A percentile compares a stretch with the other conserved stretches of the same genome.
Conservation (phyloP, 2,888 invertebrate species). For the Nomada fabriciana region DNA sequence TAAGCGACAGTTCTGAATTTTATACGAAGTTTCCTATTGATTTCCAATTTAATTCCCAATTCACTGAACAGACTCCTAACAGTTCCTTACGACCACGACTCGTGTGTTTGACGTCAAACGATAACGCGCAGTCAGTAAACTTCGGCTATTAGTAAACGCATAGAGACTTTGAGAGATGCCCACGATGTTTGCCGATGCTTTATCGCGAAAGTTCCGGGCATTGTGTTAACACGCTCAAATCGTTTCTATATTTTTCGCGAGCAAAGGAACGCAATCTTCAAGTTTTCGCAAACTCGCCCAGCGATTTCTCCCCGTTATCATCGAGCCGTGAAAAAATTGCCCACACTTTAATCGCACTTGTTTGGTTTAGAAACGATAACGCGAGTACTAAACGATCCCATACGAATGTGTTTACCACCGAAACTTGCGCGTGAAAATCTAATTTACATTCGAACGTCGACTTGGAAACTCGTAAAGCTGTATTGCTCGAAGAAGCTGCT, state of each 20-base stretch:
- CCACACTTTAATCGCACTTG: conserved; percentile 67
- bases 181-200: conserved; percentile 22
- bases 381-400: conserved; percentile 72
- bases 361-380: conserved; percentile 69
- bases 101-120: conserved; percentile 31
- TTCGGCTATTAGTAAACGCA: conserved; percentile 40
- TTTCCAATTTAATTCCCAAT: conserved; percentile 30
- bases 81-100: conserved; percentile 18
- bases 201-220: conserved; percentile 38
- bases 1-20: neutral
- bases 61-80: conserved; percentile 14
- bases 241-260: conserved; percentile 38
- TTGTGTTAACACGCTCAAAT: conserved; percentile 41
- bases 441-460: conserved; percentile 67
- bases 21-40: conserved; percentile 10
- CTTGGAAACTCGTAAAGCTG: conserved; percentile 28
- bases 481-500: conserved; percentile 22
- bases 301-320: conserved; percentile 54
- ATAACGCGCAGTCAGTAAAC: conserved; percentile 41
- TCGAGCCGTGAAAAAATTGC: conserved; percentile 66
- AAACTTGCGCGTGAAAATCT: conserved; percentile 68
- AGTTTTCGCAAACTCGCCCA: conserved; percentile 32
- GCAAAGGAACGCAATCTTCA: conserved; percentile 46
- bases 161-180: conserved; percentile 25
- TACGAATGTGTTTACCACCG: conserved; percentile 79